phyloP scores from a whole-genome alignment of 2,797 vertebrate species.

The Enteromius argenteus region DNA sequence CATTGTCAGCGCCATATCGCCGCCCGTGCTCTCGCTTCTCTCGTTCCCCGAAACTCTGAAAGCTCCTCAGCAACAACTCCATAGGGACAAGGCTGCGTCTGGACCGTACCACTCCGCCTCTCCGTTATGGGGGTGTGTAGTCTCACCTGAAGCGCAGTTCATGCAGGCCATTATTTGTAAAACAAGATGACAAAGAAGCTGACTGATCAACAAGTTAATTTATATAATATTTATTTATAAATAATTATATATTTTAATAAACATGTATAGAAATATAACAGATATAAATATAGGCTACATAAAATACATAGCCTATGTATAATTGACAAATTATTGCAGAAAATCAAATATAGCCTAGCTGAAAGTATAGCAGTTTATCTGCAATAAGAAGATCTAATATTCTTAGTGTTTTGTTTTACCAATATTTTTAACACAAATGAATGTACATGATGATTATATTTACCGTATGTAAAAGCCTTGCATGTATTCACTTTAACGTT shows the following conservation, averaged over 20 bases:
- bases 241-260: neutral
- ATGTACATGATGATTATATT: neutral
- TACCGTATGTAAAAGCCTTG: neutral
- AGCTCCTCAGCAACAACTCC: constrained; percentile 84
- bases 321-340: neutral
- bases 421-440: neutral
- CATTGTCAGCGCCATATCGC: constrained; percentile 69
- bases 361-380: neutral
- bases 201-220: neutral
- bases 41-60: constrained; percentile 70
- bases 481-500: neutral
- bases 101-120: constrained; percentile 77
- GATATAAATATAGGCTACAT: neutral
- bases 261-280: neutral
- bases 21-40: constrained; percentile 52
- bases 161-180: neutral
- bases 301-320: neutral
- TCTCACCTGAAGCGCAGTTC: constrained; percentile 67
- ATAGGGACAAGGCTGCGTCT: constrained; percentile 71
- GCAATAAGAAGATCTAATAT: neutral
- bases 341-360: neutral
- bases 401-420: neutral
- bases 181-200: neutral
- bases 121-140: constrained; percentile 61
- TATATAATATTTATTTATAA: neutral